These are phyloP conservation scores for Sternotherus odoratus DNA, from an alignment of 2,797 vertebrate genomes.

Conservation along the genomic window DNA sequence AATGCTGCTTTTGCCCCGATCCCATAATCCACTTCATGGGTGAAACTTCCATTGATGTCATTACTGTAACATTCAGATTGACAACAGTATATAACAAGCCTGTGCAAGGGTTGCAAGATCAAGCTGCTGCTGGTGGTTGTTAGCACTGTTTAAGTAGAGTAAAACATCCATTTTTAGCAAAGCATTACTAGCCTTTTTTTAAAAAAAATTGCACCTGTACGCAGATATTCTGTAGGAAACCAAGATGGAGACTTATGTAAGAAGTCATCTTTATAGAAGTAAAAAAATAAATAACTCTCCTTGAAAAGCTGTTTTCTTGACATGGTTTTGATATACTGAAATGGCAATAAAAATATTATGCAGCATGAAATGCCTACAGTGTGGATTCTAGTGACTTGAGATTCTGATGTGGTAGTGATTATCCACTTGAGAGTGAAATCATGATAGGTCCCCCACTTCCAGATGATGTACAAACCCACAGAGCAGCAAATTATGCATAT, in stretches of 20 bases:
- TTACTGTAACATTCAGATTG: neutral
- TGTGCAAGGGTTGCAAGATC: neutral
- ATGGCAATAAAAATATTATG: neutral
- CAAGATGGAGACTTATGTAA: neutral
- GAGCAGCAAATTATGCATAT: neutral
- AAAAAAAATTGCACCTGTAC: neutral
- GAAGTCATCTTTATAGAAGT: neutral
- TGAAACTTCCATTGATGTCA: neutral
- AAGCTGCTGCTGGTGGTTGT: neutral
- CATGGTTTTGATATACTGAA: neutral
- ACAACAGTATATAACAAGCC: neutral
- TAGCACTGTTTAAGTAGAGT: neutral
- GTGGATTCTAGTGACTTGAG: neutral
- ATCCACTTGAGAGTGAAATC: slow-evolving; percentile 1
- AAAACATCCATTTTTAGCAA: neutral
- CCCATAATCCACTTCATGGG: neutral
- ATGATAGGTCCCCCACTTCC: neutral
- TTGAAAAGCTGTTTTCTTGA: neutral
- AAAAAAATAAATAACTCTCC: neutral
- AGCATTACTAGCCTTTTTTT: neutral
- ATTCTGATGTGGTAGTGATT: neutral
- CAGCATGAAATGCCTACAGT: neutral
- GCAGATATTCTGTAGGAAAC: neutral
- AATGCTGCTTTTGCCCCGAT: neutral
- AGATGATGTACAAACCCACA: neutral